Conservation (phyloP, 92 coral and sea anemone genomes). For the Ricordea florida region DNA sequence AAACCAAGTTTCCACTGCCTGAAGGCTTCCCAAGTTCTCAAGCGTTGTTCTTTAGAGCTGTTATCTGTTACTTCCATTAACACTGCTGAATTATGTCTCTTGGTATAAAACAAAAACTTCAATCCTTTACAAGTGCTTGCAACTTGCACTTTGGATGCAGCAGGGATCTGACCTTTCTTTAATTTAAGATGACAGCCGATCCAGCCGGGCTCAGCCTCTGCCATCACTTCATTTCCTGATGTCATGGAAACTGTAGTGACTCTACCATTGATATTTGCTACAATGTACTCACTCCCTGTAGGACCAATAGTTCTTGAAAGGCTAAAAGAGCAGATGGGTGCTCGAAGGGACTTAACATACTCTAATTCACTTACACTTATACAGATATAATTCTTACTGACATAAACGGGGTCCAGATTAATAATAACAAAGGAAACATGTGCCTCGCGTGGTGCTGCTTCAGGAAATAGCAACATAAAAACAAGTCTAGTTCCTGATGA, state of each 20-base stretch:
- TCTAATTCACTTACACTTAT: slow-evolving; percentile 22
- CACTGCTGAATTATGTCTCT: slow-evolving; percentile 38
- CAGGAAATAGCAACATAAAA: slow-evolving; percentile 62
- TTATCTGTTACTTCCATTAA: slow-evolving; percentile 68
- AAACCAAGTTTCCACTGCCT: slow-evolving; percentile 4
- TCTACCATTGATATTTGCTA: slow-evolving; percentile 59
- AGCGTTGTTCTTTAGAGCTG: slow-evolving; percentile 21
- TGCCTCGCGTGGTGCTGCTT: slow-evolving; percentile 55
- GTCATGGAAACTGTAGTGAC: slow-evolving; percentile 76
- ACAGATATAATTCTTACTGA: slow-evolving; percentile 51
- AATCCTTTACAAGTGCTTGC: slow-evolving; percentile 54
- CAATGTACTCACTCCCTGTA: slow-evolving; percentile 71
- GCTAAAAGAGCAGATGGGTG: slow-evolving; percentile 53
- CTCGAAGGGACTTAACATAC: slow-evolving; percentile 33
- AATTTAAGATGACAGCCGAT: slow-evolving; percentile 67
- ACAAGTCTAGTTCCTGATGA: slow-evolving; percentile 67
- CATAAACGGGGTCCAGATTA: slow-evolving; percentile 51
- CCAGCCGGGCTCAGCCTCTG: slow-evolving; percentile 64
- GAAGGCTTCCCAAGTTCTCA: slow-evolving; percentile 60
- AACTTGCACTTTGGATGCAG: slow-evolving; percentile 57
- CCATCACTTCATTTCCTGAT: slow-evolving; percentile 75
- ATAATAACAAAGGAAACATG: slow-evolving; percentile 62
- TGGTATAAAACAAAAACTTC: slow-evolving; percentile 59
- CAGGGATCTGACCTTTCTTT: slow-evolving; percentile 50
- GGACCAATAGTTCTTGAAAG: slow-evolving; percentile 63